Conservation (phyloP, 2,888 invertebrate genomes). For the Sisyra terminalis region DNA sequence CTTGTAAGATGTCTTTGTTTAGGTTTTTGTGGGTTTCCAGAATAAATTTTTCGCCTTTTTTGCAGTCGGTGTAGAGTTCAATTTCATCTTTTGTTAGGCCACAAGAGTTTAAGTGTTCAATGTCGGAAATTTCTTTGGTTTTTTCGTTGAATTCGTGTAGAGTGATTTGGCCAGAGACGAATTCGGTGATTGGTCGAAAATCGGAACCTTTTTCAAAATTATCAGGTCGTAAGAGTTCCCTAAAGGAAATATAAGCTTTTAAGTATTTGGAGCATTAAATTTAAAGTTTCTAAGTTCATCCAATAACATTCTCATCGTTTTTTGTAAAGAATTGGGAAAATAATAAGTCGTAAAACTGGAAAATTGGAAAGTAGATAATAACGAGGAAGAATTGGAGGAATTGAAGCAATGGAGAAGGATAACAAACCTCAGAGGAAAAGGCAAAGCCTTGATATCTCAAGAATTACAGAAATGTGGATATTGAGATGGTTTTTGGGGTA, state of each 20-base stretch:
- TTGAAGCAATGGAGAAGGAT: no score
- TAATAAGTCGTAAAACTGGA: no score
- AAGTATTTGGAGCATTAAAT: no score
- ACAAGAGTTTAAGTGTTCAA: slow-evolving; percentile 30
- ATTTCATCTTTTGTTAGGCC: slow-evolving; percentile 33
- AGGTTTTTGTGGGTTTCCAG: slow-evolving; percentile 19
- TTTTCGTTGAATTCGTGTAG: slow-evolving; percentile 28
- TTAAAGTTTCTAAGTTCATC: no score
- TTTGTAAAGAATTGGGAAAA: no score
- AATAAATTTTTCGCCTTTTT: slow-evolving; percentile 23
- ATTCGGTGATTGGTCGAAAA: slow-evolving; percentile 16
- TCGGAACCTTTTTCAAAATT: slow-evolving; percentile 16
- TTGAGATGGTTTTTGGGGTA: no score
- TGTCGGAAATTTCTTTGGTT: slow-evolving; percentile 25
- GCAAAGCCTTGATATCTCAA: no score
- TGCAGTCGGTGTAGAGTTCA: slow-evolving; percentile 30
- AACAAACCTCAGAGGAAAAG: no score
- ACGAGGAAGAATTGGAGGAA: no score
- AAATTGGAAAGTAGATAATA: no score
- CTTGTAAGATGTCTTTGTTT: slow-evolving; percentile 14
- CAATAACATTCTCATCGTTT: no score
- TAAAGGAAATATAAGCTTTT: slow-evolving; percentile 10
- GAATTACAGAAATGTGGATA: no score
- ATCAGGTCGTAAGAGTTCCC: slow-evolving; percentile 14
- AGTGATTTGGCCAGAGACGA: slow-evolving; percentile 29